phyloP scores from a whole-genome alignment of 2,888 invertebrate genomes.

The Acanthosepion esculentum region DNA sequence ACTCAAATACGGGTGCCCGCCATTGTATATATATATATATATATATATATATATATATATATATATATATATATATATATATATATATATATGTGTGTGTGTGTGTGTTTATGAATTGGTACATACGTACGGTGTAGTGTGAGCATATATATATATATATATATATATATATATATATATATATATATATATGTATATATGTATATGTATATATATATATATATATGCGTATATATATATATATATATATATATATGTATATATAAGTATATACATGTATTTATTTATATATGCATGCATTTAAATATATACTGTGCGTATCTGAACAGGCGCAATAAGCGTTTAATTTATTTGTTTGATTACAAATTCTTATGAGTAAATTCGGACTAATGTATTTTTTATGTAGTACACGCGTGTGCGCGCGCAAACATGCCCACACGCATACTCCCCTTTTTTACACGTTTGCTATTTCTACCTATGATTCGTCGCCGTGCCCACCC shows the following conservation, averaged over 20 bases:
- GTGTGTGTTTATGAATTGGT: no score
- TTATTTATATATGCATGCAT: background rate
- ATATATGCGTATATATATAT: background rate
- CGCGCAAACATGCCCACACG: background rate
- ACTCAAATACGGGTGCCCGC: no score
- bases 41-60: no score
- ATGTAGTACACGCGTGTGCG: background rate
- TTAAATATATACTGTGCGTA: background rate
- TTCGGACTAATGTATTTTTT: no score
- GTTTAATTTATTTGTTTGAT: background rate
- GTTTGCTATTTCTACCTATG: no score
- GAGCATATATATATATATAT: slow-evolving; percentile 6
- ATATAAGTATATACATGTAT: slow-evolving; percentile 23
- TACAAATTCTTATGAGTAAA: no score
- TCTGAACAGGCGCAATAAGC: background rate
- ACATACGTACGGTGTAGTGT: no score
- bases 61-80: no score
- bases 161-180: background rate
- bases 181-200: background rate
- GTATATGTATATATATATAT: background rate
- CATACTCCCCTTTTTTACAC: no score
- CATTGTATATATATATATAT: no score
- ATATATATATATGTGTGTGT: no score
- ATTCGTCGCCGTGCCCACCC: no score
- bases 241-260: slow-evolving; percentile 41